Base-by-base conservation (phyloP, 2,797 vertebrate species). In the Argyrosomus regius region DNA sequence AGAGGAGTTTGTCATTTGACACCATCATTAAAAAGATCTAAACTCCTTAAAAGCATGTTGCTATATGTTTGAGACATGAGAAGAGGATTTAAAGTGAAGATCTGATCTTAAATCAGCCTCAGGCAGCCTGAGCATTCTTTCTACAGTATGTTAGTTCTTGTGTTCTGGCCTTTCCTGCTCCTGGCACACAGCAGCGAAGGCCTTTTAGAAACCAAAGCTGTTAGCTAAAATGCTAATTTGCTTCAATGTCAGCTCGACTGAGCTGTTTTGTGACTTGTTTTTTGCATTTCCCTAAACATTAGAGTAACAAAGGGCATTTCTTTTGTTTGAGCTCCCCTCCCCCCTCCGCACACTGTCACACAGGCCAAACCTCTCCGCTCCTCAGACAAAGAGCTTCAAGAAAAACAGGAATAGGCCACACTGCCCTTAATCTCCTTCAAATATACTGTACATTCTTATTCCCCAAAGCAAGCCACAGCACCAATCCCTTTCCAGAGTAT, bases 221-320 rank as follows among this genome's bases (percentile, higher is more conserved):
- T 87, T 77, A 43, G 35, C 58, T 70, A 12, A 82, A 85, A 88
- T 76, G 82, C 79, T 78, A 82, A 91, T 87, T 28, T 64, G 53
- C 65, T 78, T 73, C 72, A 46, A 80, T 80, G 83, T 87, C 72
- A 81, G 48, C 67, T 69, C 41, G 3, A 82, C 77, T 75, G 52
- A 77, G 82, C 66, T 39, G 77, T 75, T 84, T 49, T 53, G 63
- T 72, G 68, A 35, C 60, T 81, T 86, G 73, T 89, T 89, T 81
- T 80, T 85, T 72, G 85, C 86, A 90, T 93, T 92, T 91, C 74
- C 80, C 84, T 88, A 82, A 93, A 90, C 88, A 90, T 85, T 67
- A 70, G 84, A 81, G 88, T 79, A 90, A 94, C 92, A 94, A 94
- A 93, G 84, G 86, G 70, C 74, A 84, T 67, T 72, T 85, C 88